A percentile compares a stretch with the other conserved stretches of the same genome.
phyloP scores from a whole-genome alignment of 2,797 vertebrate genomes.

The Microctenopoma stevenorrisi region DNA sequence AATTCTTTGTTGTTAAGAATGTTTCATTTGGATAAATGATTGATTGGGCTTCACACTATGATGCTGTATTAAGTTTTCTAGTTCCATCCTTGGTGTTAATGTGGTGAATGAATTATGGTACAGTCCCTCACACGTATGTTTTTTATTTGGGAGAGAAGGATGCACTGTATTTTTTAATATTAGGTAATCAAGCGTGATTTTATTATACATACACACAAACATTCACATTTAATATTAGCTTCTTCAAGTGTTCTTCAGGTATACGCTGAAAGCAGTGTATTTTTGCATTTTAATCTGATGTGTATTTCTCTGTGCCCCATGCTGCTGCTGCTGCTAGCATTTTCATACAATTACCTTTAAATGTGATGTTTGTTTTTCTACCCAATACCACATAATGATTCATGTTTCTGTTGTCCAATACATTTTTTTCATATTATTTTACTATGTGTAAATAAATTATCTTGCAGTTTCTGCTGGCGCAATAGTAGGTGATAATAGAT shows the following conservation, averaged over 20 bases:
- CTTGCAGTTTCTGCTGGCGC: conserved; percentile 5
- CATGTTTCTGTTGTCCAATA: background rate
- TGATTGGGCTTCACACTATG: background rate
- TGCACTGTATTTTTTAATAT: background rate
- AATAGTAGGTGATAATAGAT: background rate
- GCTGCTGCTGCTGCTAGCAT: background rate
- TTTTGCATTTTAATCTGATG: background rate
- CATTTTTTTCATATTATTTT: background rate
- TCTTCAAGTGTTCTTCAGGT: background rate
- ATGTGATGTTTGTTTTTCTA: background rate
- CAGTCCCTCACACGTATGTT: background rate
- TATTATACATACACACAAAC: background rate
- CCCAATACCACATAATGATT: background rate
- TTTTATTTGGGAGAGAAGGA: too few relatives aligned
- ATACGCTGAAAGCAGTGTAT: background rate
- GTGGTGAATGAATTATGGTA: background rate
- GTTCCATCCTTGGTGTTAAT: background rate
- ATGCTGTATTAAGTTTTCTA: background rate
- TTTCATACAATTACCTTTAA: background rate
- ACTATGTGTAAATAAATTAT: conserved; percentile 5
- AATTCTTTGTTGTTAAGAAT: background rate
- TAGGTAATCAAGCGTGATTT: background rate
- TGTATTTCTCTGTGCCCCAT: background rate
- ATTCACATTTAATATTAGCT: background rate
- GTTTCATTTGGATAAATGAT: too few relatives aligned